phyloP scores from a whole-genome alignment of 2,797 vertebrate species.

The Onychomys torridus region DNA sequence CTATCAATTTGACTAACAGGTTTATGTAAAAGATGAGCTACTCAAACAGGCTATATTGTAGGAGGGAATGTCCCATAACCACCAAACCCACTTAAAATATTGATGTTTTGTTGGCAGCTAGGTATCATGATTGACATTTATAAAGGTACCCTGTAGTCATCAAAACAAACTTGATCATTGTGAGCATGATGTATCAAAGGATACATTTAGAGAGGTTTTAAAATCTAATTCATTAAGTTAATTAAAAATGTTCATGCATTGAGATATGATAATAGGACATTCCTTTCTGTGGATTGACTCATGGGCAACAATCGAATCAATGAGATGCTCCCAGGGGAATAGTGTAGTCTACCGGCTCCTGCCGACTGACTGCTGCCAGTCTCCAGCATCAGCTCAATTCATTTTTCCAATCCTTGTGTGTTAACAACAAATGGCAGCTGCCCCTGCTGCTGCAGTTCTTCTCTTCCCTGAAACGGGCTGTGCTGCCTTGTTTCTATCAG shows the following conservation, averaged over 20 bases:
- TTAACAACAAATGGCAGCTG: background rate
- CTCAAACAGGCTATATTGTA: constrained; percentile 10
- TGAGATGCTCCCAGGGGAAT: background rate
- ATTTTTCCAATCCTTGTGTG: background rate
- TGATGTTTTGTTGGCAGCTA: constrained; percentile 12
- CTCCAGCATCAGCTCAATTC: background rate
- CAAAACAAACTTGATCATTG: constrained; percentile 10
- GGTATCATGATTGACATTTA: background rate
- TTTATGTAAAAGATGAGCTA: constrained; percentile 19
- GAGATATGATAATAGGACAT: background rate
- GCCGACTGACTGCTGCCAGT: background rate
- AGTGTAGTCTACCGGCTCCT: background rate
- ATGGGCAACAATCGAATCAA: background rate
- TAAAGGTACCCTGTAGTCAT: background rate
- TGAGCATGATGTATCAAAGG: background rate
- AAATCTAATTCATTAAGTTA: constrained; percentile 1
- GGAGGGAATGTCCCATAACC: background rate
- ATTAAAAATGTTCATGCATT: background rate
- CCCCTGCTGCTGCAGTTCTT: background rate
- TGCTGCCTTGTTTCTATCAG: background rate
- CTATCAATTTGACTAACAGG: background rate
- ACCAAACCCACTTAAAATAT: background rate
- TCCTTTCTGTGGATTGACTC: background rate
- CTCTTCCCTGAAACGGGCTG: background rate
- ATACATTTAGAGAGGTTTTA: background rate